A percentile compares a stretch with the other conserved stretches of the same genome.
These are phyloP conservation scores for Mixornis gularis DNA, from an alignment of 2,113 vertebrate genomes.

Conservation along the genomic window DNA sequence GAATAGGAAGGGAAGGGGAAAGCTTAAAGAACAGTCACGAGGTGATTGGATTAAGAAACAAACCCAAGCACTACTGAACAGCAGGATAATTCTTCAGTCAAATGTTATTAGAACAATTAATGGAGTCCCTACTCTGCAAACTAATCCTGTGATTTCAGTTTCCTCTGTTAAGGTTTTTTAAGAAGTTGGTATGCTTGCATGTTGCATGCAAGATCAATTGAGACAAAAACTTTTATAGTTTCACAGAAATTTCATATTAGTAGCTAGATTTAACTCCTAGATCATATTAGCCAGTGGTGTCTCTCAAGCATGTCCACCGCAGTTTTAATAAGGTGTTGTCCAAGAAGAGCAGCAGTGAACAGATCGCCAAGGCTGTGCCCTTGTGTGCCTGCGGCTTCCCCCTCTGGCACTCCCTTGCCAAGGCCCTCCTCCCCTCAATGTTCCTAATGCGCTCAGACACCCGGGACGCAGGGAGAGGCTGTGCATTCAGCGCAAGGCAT, in stretches of 20 bases:
- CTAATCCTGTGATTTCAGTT: neutral
- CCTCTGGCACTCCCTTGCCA: neutral
- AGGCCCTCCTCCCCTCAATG: neutral
- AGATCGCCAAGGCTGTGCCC: neutral
- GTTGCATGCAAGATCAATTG: neutral
- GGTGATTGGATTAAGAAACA: constrained; percentile 12
- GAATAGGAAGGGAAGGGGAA: neutral
- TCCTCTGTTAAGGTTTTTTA: neutral
- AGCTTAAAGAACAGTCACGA: neutral
- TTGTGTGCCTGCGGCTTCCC: neutral
- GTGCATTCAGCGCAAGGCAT: neutral
- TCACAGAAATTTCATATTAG: neutral
- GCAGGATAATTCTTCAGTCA: neutral
- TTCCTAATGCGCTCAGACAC: constrained; percentile 43
- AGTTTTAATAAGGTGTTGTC: neutral
- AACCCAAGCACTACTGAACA: neutral
- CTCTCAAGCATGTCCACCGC: neutral
- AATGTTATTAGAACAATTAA: neutral
- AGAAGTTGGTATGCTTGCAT: neutral
- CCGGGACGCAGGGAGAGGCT: constrained; percentile 10
- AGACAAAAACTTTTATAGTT: neutral
- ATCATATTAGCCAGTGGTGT: fast-evolving
- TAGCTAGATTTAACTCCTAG: neutral
- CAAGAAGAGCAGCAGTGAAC: fast-evolving
- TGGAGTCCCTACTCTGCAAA: neutral